Evolutionary conservation across 2,113 vertebrate species (phyloP).

Genomic region (Malurus elegans): DNA sequence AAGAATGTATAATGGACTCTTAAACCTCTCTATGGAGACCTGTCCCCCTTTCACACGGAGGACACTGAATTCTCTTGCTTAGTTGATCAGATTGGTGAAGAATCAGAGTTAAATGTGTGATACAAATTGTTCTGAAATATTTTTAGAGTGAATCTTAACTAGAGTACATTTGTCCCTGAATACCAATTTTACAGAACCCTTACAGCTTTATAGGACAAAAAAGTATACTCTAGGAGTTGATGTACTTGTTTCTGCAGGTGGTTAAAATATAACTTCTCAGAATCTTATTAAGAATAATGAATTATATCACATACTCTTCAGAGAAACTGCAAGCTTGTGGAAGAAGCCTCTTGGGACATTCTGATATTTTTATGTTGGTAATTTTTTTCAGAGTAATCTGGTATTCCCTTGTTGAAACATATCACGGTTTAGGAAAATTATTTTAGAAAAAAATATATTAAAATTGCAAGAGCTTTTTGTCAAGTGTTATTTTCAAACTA

Average conservation of each 20-base stretch:
- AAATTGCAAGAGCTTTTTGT: not conserved
- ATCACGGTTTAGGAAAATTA: not conserved
- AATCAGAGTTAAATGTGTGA: slow-evolving; percentile 8
- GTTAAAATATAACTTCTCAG: slow-evolving; percentile 49
- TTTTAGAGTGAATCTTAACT: slow-evolving; percentile 51
- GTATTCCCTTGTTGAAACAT: not conserved
- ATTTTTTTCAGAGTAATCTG: not conserved
- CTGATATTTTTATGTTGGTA: not conserved
- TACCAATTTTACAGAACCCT: slow-evolving; percentile 31
- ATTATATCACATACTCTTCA: slow-evolving; percentile 27
- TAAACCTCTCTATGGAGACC: not conserved
- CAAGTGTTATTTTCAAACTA: not conserved
- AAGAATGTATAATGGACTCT: not conserved
- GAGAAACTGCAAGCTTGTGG: not conserved
- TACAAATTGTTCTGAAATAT: slow-evolving; percentile 62
- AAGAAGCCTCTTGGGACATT: not conserved
- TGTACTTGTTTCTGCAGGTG: slow-evolving; percentile 59
- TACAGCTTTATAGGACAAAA: slow-evolving; percentile 22
- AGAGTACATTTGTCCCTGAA: slow-evolving; percentile 22
- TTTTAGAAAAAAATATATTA: not conserved
- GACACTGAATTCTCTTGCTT: slow-evolving; percentile 2
- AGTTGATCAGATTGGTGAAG: slow-evolving; percentile 15
- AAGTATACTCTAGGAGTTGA: slow-evolving; percentile 23
- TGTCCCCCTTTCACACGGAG: not conserved
- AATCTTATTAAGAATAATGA: slow-evolving; percentile 40